Base-by-base conservation (phyloP, 2,797 vertebrate species). In the Oreortyx pictus region DNA sequence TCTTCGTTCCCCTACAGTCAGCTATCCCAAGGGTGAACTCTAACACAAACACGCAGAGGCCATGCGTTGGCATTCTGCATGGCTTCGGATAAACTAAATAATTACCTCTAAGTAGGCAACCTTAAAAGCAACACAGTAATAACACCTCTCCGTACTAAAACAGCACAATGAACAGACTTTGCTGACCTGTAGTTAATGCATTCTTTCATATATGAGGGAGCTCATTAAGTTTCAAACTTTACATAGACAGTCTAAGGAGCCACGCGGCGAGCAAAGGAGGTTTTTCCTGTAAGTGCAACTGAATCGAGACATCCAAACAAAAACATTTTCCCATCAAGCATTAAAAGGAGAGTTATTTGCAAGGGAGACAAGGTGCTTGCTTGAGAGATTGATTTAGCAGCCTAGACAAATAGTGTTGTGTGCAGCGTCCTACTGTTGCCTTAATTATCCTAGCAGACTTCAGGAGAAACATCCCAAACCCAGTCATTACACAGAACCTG, bases 101-200 rank as follows among this genome's bases (percentile, higher is more conserved):
- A 94, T 90, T 68, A 89, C 89, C 78, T 89, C 62, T 62, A 90
- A 93, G 66, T 54, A 85, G 83, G 70, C 68, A 92, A 14, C 84
- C 79, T 94, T 92, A 85, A 94, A 94, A 94, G 85, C 76, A 88
- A 7, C 82, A 57, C 60, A 56, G 71, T 96, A 94, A 94, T 96
- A 88, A 96, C 2, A 94, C 82, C 82, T 64, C 82, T 91, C 4
- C 0, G 0, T 66, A 12, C 57, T 75, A 68, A 87, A 91, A 14
- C 86, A 92, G 74, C 79, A 57, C 93, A 93, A 90, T 70, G 92
- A 89, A 3, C 82, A 94, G 90, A 86, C 88, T 75, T 85, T 88
- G 88, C 86, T 96, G 92, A 90, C 93, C 92, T 94, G 86, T 92
- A 94, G 59, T 95, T 95, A 93, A 82, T 56, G 66, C 92, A 92